Conservation (phyloP, 2,113 vertebrate genomes). For the Ceyx cyanopectus region DNA sequence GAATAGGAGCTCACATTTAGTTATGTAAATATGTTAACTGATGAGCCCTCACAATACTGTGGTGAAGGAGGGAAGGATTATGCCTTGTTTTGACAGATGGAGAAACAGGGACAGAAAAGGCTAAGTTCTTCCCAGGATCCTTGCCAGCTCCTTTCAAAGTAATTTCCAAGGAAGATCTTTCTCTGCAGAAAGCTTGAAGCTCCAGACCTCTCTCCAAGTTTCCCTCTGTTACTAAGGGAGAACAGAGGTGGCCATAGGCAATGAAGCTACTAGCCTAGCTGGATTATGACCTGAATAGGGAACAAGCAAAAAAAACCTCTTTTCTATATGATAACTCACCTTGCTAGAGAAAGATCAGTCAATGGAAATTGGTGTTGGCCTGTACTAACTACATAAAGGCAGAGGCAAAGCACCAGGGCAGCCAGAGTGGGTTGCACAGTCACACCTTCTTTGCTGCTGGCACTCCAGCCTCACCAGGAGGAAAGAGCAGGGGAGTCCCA, state of each 20-base stretch:
- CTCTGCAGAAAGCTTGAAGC: constrained; percentile 8
- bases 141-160: constrained; percentile 47
- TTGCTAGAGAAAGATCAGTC: constrained; percentile 35
- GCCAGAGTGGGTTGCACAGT: not conserved
- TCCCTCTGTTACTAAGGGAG: not conserved
- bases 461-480: constrained; percentile 1
- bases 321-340: not conserved
- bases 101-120: constrained; percentile 14
- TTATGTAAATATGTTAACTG: not conserved
- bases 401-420: not conserved
- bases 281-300: not conserved
- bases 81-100: constrained; percentile 40
- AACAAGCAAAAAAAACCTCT: not conserved
- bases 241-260: not conserved
- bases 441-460: constrained; percentile 1
- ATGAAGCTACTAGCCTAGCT: not conserved
- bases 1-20: not conserved
- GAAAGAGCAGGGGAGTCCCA: constrained; percentile 31
- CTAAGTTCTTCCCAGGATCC: constrained; percentile 38
- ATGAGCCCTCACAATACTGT: not conserved
- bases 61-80: constrained; percentile 21
- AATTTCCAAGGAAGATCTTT: constrained; percentile 35
- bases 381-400: not conserved
- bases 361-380: constrained; percentile 30
- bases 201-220: not conserved